phyloP scores from a whole-genome alignment of 2,113 vertebrate species.

The Pituophis catenifer region DNA sequence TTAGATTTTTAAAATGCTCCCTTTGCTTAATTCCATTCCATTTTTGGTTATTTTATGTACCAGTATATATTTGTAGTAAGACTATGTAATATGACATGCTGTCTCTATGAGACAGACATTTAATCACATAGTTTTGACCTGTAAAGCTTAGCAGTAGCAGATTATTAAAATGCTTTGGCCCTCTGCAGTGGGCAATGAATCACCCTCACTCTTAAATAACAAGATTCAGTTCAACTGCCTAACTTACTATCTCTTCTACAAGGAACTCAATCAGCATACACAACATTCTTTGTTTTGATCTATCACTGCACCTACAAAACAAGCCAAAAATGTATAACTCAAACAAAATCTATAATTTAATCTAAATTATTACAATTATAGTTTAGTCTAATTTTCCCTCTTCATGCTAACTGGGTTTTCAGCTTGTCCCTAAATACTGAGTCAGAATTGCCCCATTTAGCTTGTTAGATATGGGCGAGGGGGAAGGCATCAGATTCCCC shows the following conservation, averaged over 20 bases:
- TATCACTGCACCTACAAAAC: neutral
- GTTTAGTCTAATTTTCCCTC: neutral
- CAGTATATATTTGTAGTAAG: neutral
- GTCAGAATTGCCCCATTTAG: neutral
- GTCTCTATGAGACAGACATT: neutral
- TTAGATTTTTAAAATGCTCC: neutral
- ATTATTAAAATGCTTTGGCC: neutral
- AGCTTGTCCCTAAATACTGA: neutral
- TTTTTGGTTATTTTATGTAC: neutral
- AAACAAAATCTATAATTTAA: neutral
- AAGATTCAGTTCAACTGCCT: neutral
- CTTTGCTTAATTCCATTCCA: neutral
- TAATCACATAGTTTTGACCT: neutral
- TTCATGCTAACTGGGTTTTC: neutral
- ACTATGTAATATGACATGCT: neutral
- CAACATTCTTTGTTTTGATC: neutral
- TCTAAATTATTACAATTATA: neutral
- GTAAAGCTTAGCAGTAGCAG: neutral
- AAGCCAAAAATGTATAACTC: neutral
- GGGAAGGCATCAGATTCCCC: neutral
- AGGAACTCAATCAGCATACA: neutral
- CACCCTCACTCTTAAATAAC: neutral
- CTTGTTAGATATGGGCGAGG: neutral
- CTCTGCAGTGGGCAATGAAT: neutral
- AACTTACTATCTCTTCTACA: neutral